Evolutionary conservation across 2,113 vertebrate species (phyloP), one percentile per base, ranked within the genome.

Genomic region (Rana temporaria): DNA sequence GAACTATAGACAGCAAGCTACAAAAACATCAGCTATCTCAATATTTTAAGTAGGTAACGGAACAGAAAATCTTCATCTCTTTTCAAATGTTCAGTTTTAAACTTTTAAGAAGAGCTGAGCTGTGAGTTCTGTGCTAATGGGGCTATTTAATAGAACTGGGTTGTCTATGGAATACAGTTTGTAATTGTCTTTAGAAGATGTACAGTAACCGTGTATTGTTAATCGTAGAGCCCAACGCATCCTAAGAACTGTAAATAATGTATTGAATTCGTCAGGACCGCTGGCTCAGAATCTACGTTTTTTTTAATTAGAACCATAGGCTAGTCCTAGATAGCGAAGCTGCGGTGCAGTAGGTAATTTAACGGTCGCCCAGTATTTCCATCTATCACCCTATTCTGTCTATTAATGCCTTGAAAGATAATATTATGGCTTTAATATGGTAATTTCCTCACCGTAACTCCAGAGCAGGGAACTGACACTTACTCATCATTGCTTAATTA

Each of bases 401-500:
- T 93, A 94, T 94, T 92, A 92, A 88, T 57, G 26, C 87, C 86
- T 91, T 92, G 92, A 24, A 34, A 60, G 71, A 74, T 74, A 59
- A 60, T 74, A 74, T 59, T 74, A 30, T 91, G 93, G 92, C 93
- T 93, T 94, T 94, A 95, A 94, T 94, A 94, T 94, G 93, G 91
- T 94, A 94, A 96, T 95, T 92, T 93, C 92, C 93, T 92, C 92
- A 90, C 91, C 86, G 92, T 93, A 92, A 92, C 91, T 94, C 93
- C 90, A 91, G 92, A 93, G 92, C 88, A 93, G 91, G 92, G 92
- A 93, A 89, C 92, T 92, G 90, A 90, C 92, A 92, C 92, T 92
- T 91, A 94, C 92, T 94, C 91, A 92, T 91, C 93, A 89, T 89
- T 91, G 92, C 91, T 94, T 95, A 94, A 95, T 95, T 95, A 94